These are phyloP conservation scores for Ceratosolen solmsi DNA, from an alignment of 1,140 invertebrate species.

Conservation along the genomic window DNA sequence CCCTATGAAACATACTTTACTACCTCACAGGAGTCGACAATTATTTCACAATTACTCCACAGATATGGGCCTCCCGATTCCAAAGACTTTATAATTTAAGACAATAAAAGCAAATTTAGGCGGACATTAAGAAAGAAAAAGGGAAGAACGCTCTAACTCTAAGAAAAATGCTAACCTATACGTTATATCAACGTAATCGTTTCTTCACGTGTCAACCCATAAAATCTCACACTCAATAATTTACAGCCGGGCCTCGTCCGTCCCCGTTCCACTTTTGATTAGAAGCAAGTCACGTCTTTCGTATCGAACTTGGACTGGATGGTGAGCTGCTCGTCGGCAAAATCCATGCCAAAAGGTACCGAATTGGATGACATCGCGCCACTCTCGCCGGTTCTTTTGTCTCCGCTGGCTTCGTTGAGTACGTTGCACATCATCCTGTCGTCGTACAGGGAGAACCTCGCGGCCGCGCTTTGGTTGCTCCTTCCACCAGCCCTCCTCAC, in stretches of 20 bases:
- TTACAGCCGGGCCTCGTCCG: slow-evolving; percentile 12
- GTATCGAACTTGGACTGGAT: slow-evolving; percentile 67
- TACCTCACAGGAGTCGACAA: no score
- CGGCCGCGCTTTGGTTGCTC: slow-evolving; percentile 68
- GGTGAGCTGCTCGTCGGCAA: slow-evolving; percentile 62
- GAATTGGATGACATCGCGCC: slow-evolving; percentile 58
- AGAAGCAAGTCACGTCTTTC: slow-evolving; percentile 68
- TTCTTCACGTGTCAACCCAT: neutral
- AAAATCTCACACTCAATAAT: slow-evolving; percentile 1
- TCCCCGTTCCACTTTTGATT: slow-evolving; percentile 66
- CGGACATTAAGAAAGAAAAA: no score
- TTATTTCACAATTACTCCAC: no score
- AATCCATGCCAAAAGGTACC: slow-evolving; percentile 69
- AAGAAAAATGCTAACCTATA: neutral
- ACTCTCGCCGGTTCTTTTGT: neutral
- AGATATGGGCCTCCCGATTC: no score
- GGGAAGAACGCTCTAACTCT: no score
- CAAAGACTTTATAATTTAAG: no score
- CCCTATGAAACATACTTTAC: no score
- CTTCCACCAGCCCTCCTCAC: slow-evolving; percentile 78
- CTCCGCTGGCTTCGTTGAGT: slow-evolving; percentile 60
- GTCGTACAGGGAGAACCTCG: slow-evolving; percentile 87
- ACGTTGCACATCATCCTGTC: slow-evolving; percentile 86
- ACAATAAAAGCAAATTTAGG: no score
- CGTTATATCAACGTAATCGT: neutral